Percentiles rank a stretch among this genome's conserved stretches.
Conservation (phyloP, 2,113 vertebrate species). For the Azemiops feae region DNA sequence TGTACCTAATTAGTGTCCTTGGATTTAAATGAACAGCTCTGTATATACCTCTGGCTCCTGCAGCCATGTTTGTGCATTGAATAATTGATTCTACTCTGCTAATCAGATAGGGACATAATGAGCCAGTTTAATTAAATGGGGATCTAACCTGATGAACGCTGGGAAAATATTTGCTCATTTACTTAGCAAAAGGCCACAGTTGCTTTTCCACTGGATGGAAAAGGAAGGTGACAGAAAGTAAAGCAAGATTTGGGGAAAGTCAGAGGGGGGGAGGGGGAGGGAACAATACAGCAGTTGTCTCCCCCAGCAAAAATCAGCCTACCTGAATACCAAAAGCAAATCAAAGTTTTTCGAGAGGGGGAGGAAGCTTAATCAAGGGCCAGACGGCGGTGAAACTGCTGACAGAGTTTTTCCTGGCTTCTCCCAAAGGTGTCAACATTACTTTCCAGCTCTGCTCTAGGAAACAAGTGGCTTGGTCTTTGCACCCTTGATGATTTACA, state of each 20-base stretch:
- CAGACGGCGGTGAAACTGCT: conserved; percentile 69
- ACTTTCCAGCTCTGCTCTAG: conserved; percentile 62
- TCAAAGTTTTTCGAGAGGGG: neutral
- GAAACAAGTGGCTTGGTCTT: conserved; percentile 73
- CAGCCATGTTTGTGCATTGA: conserved; percentile 98
- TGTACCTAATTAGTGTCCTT: conserved; percentile 99
- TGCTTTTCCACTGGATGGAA: conserved; percentile 77
- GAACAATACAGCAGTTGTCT: conserved; percentile 65
- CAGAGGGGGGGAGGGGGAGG: neutral
- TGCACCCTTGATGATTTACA: conserved; percentile 68
- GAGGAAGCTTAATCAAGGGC: conserved; percentile 71
- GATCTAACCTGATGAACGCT: conserved; percentile 98
- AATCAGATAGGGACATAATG: conserved; percentile 99
- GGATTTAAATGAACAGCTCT: conserved; percentile 98
- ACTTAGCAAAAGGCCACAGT: conserved; percentile 87
- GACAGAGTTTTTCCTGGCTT: conserved; percentile 66
- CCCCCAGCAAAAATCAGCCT: conserved; percentile 58
- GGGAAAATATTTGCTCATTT: conserved; percentile 99
- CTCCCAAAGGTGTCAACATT: conserved; percentile 76
- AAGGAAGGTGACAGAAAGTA: conserved; percentile 86
- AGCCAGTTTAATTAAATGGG: conserved; percentile 99
- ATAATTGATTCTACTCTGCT: conserved; percentile 99
- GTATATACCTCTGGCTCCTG: conserved; percentile 94
- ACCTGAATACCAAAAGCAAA: conserved; percentile 63
- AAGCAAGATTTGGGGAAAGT: conserved; percentile 65